Evolutionary conservation across 2,888 invertebrate species (phyloP), one percentile per base, ranked within the genome.

Genomic region (Heliconius hortense): DNA sequence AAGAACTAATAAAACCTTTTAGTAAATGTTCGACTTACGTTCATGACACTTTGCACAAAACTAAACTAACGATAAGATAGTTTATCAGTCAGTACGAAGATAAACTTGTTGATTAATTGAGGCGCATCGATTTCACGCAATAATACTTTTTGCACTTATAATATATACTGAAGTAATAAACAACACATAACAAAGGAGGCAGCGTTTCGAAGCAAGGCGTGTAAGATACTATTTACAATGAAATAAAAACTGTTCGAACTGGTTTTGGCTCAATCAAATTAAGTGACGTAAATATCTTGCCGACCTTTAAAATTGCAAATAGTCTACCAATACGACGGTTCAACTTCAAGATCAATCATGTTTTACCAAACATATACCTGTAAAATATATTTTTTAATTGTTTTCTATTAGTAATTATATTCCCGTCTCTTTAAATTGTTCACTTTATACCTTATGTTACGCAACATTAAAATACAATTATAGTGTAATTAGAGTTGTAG

Each of bases 211-310:
- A 84, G 84, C 85, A 85, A 86, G 87, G 88, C 86, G 84, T 84
- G 86, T 85, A 84, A 81, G 83, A 82, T 84, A 90, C 88, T 90
- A 89, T 92, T 91, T 90, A 90, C 89, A 85, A 78, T 79, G 84
- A 85, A 85, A 86, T 62, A 91, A 91, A 92, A 91, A 91, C 90
- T 85, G 82, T 85, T 84, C 90, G 81, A 84, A 90, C 92, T 82
- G 88, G 90, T 92, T 92, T 90, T 87, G 84, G 86, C 82, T 85
- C 87, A 84, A 89, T 85, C 85, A 85, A 85, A 85, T 83, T 82
- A 83, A 82, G 86, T 91, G 90, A 91, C 90, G 92, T 86, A 88
- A 89, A 88, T 86, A 83, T 85, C 82, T 84, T 26, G 84, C 82
- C 80, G 81, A 81, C 83, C 80, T 82, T 79, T 78, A 80, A 79